Conservation (phyloP, 2,797 vertebrate species). For the Allobates femoralis region DNA sequence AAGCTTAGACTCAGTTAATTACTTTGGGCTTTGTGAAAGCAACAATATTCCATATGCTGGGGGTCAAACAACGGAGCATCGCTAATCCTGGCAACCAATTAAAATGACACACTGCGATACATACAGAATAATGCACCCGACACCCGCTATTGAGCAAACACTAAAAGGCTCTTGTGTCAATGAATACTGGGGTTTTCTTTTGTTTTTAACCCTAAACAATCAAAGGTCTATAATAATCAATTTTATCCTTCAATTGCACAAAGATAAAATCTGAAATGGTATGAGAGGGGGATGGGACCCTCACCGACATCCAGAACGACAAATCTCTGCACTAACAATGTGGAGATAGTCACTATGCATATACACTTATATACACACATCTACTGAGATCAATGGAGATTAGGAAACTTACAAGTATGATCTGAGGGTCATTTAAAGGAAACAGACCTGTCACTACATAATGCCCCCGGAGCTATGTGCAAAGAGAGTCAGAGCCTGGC, state of each 20-base stretch:
- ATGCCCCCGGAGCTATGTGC: too few relatives aligned
- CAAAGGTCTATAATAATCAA: not conserved
- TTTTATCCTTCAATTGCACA: not conserved
- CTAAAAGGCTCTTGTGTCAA: not conserved
- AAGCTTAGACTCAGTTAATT: not conserved
- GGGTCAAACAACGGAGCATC: not conserved
- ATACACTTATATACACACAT: not conserved
- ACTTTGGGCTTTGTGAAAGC: not conserved
- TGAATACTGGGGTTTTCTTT: not conserved
- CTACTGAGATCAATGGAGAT: not conserved
- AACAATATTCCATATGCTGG: not conserved
- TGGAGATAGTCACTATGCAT: not conserved
- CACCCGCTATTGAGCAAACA: not conserved
- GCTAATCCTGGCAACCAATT: slow-evolving; percentile 6
- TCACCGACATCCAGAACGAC: not conserved
- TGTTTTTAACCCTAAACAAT: not conserved
- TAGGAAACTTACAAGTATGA: not conserved
- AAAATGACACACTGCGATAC: not conserved
- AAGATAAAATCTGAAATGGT: not conserved
- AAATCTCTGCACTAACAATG: too few relatives aligned
- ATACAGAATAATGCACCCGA: not conserved
- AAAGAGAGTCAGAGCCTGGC: too few relatives aligned
- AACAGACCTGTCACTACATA: too few relatives aligned
- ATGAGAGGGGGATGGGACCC: not conserved
- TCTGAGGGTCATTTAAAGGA: not conserved